phyloP scores from a whole-genome alignment of 2,113 vertebrate species.

The Pituophis catenifer region DNA sequence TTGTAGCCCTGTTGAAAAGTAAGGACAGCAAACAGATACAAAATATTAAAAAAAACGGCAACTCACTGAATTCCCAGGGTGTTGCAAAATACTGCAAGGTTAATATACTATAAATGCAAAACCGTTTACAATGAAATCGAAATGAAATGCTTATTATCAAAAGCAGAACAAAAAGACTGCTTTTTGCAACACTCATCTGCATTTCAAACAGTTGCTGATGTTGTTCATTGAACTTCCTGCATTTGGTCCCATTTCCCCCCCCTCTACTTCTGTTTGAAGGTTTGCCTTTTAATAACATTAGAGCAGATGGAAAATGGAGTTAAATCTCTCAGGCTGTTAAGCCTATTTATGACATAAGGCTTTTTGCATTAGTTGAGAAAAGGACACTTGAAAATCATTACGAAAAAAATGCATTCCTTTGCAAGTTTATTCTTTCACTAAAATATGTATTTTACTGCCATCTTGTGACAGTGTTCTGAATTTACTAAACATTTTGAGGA shows the following conservation, averaged over 20 bases:
- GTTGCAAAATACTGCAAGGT: background rate
- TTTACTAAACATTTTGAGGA: conserved; percentile 8
- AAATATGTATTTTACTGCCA: conserved; percentile 46
- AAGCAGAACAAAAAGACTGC: background rate
- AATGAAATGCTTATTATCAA: background rate
- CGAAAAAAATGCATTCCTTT: background rate
- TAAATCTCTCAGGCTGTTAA: background rate
- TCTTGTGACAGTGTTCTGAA: conserved; percentile 46
- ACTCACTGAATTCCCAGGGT: background rate
- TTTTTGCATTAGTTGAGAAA: background rate
- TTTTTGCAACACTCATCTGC: background rate
- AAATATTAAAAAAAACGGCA: background rate
- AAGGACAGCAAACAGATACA: background rate
- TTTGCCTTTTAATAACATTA: background rate
- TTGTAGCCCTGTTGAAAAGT: background rate
- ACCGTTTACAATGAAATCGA: background rate
- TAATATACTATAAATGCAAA: background rate
- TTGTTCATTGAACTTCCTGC: background rate
- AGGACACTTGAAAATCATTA: background rate
- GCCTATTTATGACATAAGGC: background rate
- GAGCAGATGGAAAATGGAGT: background rate
- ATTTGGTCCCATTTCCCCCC: background rate
- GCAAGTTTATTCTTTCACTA: background rate
- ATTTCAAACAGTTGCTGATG: background rate
- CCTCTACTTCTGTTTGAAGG: background rate